phyloP scores from a whole-genome alignment of 2,888 invertebrate genomes.

The Koerneria pararmatus region DNA sequence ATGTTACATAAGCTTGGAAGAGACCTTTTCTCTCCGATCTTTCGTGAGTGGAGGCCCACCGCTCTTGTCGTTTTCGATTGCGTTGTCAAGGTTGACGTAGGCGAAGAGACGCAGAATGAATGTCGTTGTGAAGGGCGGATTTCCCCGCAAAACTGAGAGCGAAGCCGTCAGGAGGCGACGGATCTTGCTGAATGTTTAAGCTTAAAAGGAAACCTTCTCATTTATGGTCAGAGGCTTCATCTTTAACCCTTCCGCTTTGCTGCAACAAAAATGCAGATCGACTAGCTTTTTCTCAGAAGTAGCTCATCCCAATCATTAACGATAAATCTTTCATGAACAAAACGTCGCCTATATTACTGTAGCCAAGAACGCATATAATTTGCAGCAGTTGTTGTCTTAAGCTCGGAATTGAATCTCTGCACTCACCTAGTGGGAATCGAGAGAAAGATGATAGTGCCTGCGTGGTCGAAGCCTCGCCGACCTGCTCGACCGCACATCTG shows the following conservation, averaged over 20 bases:
- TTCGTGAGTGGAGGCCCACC: constrained; percentile 26
- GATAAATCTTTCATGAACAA: too few relatives aligned
- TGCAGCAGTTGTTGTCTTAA: background rate
- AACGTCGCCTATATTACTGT: background rate
- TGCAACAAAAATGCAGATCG: too few relatives aligned
- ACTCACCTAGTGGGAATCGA: constrained; percentile 48
- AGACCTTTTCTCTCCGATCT: constrained; percentile 30
- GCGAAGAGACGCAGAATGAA: constrained; percentile 51
- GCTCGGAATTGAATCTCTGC: background rate
- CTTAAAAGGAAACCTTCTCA: background rate
- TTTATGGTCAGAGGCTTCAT: too few relatives aligned
- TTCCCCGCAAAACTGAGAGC: constrained; percentile 54
- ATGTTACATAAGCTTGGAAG: background rate
- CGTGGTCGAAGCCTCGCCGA: constrained; percentile 58
- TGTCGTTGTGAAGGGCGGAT: constrained; percentile 54
- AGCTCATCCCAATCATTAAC: too few relatives aligned
- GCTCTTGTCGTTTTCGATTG: constrained; percentile 26
- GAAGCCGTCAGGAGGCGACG: constrained; percentile 56
- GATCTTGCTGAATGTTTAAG: constrained; percentile 45
- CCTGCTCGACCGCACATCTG: constrained; percentile 59
- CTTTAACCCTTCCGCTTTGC: too few relatives aligned
- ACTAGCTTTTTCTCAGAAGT: too few relatives aligned
- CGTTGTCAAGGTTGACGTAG: constrained; percentile 45
- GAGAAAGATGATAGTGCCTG: constrained; percentile 57
- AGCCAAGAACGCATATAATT: background rate